Percentiles rank a stretch among this genome's conserved stretches.
These are phyloP conservation scores for Enteromius anoplus DNA, from an alignment of 2,797 vertebrate genomes.

Conservation along the genomic window DNA sequence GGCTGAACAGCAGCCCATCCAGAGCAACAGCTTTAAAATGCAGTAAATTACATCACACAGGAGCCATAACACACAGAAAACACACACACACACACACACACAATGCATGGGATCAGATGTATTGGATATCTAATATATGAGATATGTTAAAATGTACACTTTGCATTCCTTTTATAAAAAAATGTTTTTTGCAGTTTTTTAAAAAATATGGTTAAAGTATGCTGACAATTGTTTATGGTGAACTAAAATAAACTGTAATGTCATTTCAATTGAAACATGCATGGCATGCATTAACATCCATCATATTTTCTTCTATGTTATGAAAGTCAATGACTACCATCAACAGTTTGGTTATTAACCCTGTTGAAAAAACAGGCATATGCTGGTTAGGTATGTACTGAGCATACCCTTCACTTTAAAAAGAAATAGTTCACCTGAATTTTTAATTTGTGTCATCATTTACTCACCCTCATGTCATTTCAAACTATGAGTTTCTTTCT, in stretches of 20 bases:
- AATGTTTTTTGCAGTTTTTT: not conserved
- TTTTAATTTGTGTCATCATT: too few relatives aligned
- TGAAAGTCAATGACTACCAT: not conserved
- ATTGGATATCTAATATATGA: not conserved
- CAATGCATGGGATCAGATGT: not conserved
- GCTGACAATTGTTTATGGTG: not conserved
- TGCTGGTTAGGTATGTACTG: too few relatives aligned
- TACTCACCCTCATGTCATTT: too few relatives aligned
- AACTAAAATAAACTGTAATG: not conserved
- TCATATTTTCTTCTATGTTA: not conserved
- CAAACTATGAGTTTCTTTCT: too few relatives aligned
- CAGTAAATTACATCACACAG: constrained; percentile 70
- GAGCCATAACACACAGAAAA: constrained; percentile 15
- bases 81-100: constrained; percentile 26
- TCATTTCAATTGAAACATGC: not conserved
- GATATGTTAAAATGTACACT: not conserved
- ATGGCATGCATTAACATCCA: not conserved
- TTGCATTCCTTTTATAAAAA: too few relatives aligned
- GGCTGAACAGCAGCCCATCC: constrained; percentile 68
- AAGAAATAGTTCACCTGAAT: too few relatives aligned
- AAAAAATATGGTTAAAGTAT: not conserved
- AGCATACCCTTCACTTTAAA: too few relatives aligned
- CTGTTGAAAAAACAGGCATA: not conserved
- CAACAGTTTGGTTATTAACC: not conserved
- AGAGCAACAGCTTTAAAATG: constrained; percentile 71